Evolutionary conservation across 2,797 vertebrate species (phyloP).

Genomic region (Phrynocephalus forsythii): DNA sequence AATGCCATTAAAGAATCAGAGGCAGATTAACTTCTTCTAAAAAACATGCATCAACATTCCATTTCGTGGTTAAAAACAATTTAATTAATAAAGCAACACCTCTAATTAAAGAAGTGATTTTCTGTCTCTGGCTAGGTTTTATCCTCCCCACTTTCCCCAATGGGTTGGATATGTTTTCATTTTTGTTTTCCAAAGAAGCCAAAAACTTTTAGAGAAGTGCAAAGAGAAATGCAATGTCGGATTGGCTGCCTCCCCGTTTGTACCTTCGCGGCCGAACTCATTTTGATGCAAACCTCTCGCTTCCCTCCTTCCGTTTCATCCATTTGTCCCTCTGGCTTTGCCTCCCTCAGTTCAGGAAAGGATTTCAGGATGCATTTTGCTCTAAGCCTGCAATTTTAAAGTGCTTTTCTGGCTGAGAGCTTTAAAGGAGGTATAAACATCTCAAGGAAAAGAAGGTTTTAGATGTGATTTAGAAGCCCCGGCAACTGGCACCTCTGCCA

Average conservation of each 20-base stretch:
- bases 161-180: neutral
- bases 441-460: neutral
- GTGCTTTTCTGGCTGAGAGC: constrained; percentile 1
- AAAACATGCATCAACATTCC: neutral
- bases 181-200: neutral
- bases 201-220: too few relatives aligned
- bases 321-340: neutral
- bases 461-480: neutral
- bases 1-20: neutral
- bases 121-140: neutral
- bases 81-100: neutral
- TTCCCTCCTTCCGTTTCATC: neutral
- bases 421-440: neutral
- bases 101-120: neutral
- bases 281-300: neutral
- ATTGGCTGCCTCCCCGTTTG: neutral
- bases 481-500: neutral
- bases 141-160: neutral
- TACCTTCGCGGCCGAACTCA: neutral
- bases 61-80: neutral
- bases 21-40: neutral
- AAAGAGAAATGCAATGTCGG: too few relatives aligned
- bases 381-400: neutral
- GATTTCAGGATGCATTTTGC: neutral
- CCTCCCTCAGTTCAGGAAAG: neutral